Evolutionary conservation across 2,888 invertebrate genomes (phyloP).

Genomic region (Embidobia sp.): DNA sequence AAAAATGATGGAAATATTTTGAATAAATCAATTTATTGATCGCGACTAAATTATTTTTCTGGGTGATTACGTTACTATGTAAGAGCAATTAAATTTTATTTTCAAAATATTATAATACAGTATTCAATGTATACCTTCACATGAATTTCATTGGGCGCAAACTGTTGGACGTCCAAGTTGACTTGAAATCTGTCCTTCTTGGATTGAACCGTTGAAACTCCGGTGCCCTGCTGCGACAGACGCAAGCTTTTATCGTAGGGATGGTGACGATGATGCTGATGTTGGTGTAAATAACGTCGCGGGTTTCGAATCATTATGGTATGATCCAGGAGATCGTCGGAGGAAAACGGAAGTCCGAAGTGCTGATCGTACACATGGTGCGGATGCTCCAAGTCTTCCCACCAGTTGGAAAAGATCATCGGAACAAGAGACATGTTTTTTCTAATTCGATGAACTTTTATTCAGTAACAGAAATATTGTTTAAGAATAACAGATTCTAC

Average conservation of each 20-base stretch:
- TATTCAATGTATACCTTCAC: conserved; percentile 86
- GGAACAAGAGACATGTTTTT: conserved; percentile 89
- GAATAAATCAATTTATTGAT: no score
- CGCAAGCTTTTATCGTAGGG: conserved; percentile 77
- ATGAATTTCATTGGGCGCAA: conserved; percentile 81
- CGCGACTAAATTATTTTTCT: no score
- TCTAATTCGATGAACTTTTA: no score
- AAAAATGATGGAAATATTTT: no score
- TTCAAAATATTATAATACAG: no score
- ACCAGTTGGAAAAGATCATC: conserved; percentile 92
- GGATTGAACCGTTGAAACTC: conserved; percentile 84
- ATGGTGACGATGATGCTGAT: conserved; percentile 23
- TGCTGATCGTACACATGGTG: conserved; percentile 76
- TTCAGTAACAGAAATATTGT: no score
- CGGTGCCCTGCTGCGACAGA: conserved; percentile 41
- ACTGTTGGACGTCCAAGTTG: conserved; percentile 89
- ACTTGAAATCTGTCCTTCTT: conserved; percentile 88
- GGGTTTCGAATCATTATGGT: conserved; percentile 40
- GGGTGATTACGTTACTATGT: no score
- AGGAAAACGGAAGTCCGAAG: conserved; percentile 69
- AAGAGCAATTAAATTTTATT: no score
- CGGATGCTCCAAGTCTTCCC: conserved; percentile 88
- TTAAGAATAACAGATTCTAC: no score
- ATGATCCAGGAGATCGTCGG: conserved; percentile 13
- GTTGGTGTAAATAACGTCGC: conserved; percentile 27